Evolutionary conservation across 2,797 vertebrate species (phyloP).

Genomic region (Fistularia tabacaria): DNA sequence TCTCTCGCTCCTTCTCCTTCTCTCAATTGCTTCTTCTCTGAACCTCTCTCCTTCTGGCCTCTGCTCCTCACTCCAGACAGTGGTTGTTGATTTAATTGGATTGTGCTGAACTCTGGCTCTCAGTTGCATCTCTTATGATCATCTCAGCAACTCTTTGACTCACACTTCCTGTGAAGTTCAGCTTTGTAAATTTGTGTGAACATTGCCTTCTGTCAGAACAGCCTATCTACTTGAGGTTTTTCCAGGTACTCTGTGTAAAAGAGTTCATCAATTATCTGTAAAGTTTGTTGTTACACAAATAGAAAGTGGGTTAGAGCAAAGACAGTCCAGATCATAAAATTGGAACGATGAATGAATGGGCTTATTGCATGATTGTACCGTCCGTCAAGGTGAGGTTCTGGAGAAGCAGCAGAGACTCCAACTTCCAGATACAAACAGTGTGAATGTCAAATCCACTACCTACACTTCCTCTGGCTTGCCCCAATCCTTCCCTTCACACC

Average conservation of each 20-base stretch:
- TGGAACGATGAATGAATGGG: constrained; percentile 23
- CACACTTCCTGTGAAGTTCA: constrained; percentile 65
- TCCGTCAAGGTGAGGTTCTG: not conserved
- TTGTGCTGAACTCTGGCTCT: constrained; percentile 73
- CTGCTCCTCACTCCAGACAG: constrained; percentile 68
- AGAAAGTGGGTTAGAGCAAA: constrained; percentile 37
- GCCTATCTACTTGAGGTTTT: constrained; percentile 34
- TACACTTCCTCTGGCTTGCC: constrained; percentile 59
- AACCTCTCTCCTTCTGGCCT: constrained; percentile 56
- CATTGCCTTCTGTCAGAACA: constrained; percentile 48
- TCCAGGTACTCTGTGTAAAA: constrained; percentile 53
- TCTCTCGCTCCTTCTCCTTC: constrained; percentile 38
- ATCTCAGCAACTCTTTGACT: constrained; percentile 63
- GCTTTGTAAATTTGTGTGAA: constrained; percentile 57
- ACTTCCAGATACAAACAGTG: constrained; percentile 48
- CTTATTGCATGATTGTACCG: constrained; percentile 21
- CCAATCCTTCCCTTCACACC: constrained; percentile 41
- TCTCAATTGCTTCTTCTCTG: constrained; percentile 38
- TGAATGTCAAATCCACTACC: constrained; percentile 38
- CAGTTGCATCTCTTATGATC: constrained; percentile 70
- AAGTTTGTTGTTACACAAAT: constrained; percentile 41
- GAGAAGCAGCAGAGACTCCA: constrained; percentile 36
- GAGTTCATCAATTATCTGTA: constrained; percentile 57
- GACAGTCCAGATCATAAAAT: constrained; percentile 25
- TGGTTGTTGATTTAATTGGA: constrained; percentile 74